A percentile compares a stretch with the other conserved stretches of the same genome.
Conservation (phyloP, 2,888 invertebrate species). For the Ophion costatus region DNA sequence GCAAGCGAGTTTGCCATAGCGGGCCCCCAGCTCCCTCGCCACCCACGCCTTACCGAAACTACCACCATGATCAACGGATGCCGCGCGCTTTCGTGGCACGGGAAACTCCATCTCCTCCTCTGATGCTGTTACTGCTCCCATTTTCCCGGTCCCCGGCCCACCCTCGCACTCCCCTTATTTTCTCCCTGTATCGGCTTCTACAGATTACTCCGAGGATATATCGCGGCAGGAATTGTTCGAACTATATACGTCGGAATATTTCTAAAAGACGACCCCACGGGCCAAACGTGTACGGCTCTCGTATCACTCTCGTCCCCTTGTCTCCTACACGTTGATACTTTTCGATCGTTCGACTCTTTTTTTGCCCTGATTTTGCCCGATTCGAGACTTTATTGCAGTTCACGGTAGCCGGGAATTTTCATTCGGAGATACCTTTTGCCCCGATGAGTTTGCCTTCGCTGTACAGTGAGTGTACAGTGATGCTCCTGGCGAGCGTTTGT, state of each 20-base stretch:
- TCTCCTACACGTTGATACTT: too few species aligned
- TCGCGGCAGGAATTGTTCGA: constrained; percentile 4
- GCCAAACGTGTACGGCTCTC: too few species aligned
- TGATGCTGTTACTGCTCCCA: constrained; percentile 19
- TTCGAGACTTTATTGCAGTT: too few species aligned
- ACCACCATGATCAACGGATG: constrained; percentile 48
- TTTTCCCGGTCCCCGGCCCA: constrained; percentile 8
- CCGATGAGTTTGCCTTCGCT: too few species aligned
- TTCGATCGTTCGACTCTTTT: too few species aligned
- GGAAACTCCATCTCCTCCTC: constrained; percentile 5
- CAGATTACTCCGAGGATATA: constrained; percentile 1
- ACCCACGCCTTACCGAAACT: constrained; percentile 33
- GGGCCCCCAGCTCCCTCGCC: constrained; percentile 22
- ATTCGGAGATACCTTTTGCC: too few species aligned
- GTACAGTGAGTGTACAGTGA: too few species aligned
- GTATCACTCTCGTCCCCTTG: too few species aligned
- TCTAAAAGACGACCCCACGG: not conserved
- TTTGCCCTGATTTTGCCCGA: too few species aligned
- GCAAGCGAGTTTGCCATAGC: constrained; percentile 42
- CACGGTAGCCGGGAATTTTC: too few species aligned
- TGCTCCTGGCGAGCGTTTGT: too few species aligned
- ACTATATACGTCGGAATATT: constrained; percentile 2
- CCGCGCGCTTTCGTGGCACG: constrained; percentile 30
- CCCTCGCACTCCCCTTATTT: not conserved
- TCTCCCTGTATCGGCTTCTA: constrained; percentile 5